phyloP scores from a whole-genome alignment of 2,797 vertebrate species.

The Enteromius anoplus region DNA sequence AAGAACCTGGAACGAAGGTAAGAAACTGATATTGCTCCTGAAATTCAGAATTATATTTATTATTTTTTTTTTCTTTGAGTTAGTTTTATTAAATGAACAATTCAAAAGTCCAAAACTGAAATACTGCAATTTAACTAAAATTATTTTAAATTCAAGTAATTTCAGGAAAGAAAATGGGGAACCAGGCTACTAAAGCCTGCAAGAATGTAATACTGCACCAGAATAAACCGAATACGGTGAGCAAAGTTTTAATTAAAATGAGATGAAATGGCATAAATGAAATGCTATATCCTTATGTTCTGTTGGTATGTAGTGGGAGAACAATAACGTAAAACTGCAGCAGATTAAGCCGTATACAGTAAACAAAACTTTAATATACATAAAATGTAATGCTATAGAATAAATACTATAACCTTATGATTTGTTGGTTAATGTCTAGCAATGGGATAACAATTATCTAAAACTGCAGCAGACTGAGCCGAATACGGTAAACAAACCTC shows the following conservation, averaged over 20 bases:
- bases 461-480: not conserved
- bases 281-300: not conserved
- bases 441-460: not conserved
- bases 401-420: too few relatives aligned
- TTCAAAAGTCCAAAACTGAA: too few relatives aligned
- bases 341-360: not conserved
- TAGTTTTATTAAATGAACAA: too few relatives aligned
- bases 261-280: not conserved
- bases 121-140: not conserved
- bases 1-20: not conserved
- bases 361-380: not conserved
- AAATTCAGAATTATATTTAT: not conserved
- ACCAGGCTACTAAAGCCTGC: not conserved
- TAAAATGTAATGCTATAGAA: not conserved
- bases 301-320: not conserved
- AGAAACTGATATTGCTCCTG: not conserved
- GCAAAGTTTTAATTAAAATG: not conserved
- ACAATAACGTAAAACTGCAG: not conserved
- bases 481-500: not conserved
- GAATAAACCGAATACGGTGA: not conserved
- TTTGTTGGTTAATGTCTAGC: not conserved
- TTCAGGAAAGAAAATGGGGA: slow-evolving; percentile 25
- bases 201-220: not conserved
- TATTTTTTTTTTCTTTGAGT: too few relatives aligned
- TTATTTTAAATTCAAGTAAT: not conserved